phyloP scores from a whole-genome alignment of 2,797 vertebrate genomes.

The Lutjanus campechanus region DNA sequence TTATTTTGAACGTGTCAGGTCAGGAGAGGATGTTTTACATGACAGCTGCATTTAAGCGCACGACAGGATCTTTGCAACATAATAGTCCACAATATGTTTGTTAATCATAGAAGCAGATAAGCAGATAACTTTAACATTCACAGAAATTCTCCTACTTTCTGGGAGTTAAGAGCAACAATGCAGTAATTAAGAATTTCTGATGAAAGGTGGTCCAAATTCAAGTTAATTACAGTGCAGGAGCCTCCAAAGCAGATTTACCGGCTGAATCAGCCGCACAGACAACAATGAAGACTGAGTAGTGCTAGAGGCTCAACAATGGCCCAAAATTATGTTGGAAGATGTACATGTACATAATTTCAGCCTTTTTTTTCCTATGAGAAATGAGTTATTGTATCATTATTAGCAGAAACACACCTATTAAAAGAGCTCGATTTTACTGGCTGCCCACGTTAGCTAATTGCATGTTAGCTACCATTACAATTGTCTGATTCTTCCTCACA shows the following conservation, averaged over 20 bases:
- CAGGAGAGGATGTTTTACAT: constrained; percentile 18
- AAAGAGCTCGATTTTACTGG: background rate
- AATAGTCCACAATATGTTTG: background rate
- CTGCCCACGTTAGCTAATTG: background rate
- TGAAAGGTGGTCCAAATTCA: background rate
- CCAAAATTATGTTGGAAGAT: background rate
- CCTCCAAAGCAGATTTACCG: background rate
- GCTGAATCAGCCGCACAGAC: background rate
- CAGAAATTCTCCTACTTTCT: background rate
- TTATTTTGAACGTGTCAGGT: constrained; percentile 7
- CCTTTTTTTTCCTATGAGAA: background rate
- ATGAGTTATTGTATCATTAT: background rate
- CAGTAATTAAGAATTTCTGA: background rate
- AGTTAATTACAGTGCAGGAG: background rate
- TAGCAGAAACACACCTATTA: background rate
- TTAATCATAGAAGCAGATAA: background rate
- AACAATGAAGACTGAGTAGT: background rate
- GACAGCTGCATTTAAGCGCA: background rate
- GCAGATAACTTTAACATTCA: background rate
- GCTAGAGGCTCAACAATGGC: background rate
- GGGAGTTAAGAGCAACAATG: background rate
- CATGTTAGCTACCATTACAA: background rate
- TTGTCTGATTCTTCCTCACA: background rate
- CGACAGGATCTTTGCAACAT: background rate
- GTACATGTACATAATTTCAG: background rate